These are phyloP conservation scores for Dioctria linearis DNA, from an alignment of 2,888 invertebrate species.

Conservation along the genomic window DNA sequence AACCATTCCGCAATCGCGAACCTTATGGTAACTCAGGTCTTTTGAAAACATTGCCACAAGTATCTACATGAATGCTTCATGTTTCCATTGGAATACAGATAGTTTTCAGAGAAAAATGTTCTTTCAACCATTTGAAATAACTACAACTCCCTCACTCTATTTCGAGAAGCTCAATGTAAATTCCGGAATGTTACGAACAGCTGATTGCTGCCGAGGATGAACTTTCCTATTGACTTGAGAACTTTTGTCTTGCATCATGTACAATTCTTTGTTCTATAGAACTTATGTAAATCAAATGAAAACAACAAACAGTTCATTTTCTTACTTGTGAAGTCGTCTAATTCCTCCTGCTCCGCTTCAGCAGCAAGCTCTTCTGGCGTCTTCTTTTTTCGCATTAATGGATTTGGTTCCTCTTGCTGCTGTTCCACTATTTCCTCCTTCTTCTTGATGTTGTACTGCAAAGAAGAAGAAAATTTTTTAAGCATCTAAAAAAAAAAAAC, in stretches of 20 bases:
- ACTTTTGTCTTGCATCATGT: not conserved
- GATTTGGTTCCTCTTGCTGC: slow-evolving; percentile 90
- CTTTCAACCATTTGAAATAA: not conserved
- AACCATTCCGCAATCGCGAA: too few species aligned
- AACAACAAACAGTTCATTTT: slow-evolving; percentile 61
- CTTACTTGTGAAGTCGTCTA: slow-evolving; percentile 97
- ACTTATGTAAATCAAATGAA: not conserved
- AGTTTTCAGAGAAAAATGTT: not conserved
- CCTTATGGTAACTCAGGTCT: too few species aligned
- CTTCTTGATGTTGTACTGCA: slow-evolving; percentile 98
- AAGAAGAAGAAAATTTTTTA: slow-evolving; percentile 61
- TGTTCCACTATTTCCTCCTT: slow-evolving; percentile 91
- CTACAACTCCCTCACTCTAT: too few species aligned
- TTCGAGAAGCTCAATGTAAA: too few species aligned
- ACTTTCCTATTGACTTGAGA: not conserved
- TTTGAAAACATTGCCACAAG: too few species aligned
- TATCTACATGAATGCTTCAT: not conserved
- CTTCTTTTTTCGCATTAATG: slow-evolving; percentile 98
- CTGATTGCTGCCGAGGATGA: not conserved
- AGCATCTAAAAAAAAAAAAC: slow-evolving; percentile 11
- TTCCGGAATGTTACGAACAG: not conserved
- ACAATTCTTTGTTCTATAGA: not conserved
- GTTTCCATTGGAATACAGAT: not conserved
- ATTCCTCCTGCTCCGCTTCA: slow-evolving; percentile 95
- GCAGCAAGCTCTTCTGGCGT: slow-evolving; percentile 98